Base-by-base conservation (phyloP, 37 sponge, comb jelly and placozoan genomes). In the Lycopodina hypogea region DNA sequence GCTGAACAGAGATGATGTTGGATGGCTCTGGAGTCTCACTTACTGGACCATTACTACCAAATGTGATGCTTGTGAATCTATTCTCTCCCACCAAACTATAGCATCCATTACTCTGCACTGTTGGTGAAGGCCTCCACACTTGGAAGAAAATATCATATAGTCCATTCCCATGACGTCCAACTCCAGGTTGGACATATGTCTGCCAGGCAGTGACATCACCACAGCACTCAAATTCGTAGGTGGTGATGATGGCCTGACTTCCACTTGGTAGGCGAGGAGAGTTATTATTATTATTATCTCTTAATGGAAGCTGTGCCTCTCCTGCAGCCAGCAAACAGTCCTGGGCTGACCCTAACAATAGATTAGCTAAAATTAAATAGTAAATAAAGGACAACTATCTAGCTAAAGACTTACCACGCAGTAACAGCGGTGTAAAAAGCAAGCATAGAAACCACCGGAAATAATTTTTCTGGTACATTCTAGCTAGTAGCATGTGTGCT, bases 61-160 rank as follows among this genome's bases (percentile, higher is more conserved):
- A 64, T n/a, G 38, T 0, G 2, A 39, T 42, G 4, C 24, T 33
- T 30, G 56, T 56, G 34, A 73, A 73, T 61, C 11, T 39, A 50
- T 81, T 81, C 26, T 59, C 42, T 42, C 73, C 81, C 26, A 81
- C 72, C 51, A 81, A 36, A 42, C 35, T 26, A 40, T 72, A 81
- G 51, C 72, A 72, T 38, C 72, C 64, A 71, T 40, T 40, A 0
- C 8, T 35, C 36, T 33, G 19, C 45, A 70, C 70, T 70, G 70
- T 42, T 70, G 70, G 22, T 69, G 64, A 50, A 48, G 73, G 72
- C 24, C 81, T 71, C 81, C 81, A 81, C 33, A 81, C 73, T 72
- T 81, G 81, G 36, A 81, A 72, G 70, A 11, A 15, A n/a, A 70
- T 41, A 41, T 39, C 36, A 42, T 41, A 70, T 1, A 41, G 26